Evolutionary conservation across 2,797 vertebrate genomes (phyloP).

Genomic region (Apogon talboti): DNA sequence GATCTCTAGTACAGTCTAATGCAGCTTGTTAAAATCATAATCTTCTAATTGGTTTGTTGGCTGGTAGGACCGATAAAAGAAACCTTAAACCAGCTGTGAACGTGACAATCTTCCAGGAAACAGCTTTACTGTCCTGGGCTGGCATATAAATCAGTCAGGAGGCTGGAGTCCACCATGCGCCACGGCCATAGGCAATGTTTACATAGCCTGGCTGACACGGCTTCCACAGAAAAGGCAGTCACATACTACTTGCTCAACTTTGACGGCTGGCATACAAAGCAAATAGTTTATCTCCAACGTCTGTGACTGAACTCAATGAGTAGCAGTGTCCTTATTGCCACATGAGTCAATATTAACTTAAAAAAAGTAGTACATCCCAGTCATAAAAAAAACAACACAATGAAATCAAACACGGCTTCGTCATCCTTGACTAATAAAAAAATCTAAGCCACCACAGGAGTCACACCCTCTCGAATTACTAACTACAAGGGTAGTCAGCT

Average conservation of each 20-base stretch:
- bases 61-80: conserved; percentile 10
- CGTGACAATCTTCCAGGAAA: conserved; percentile 32
- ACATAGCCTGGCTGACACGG: conserved; percentile 36
- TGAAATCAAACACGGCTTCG: background rate
- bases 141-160: conserved; percentile 52
- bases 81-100: background rate
- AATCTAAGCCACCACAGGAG: background rate
- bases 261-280: conserved; percentile 13
- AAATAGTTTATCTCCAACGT: conserved; percentile 34
- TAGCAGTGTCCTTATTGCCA: conserved; percentile 29
- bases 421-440: background rate
- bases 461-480: background rate
- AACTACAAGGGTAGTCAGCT: background rate
- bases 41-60: background rate
- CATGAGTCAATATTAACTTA: conserved; percentile 38
- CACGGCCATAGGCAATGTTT: conserved; percentile 42
- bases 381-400: conserved; percentile 4
- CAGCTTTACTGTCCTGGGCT: conserved; percentile 19
- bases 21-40: background rate
- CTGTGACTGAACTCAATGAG: conserved; percentile 29
- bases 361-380: conserved; percentile 5
- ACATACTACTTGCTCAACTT: conserved; percentile 25
- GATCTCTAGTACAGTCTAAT: background rate
- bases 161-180: conserved; percentile 6
- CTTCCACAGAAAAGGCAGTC: conserved; percentile 19